Base-by-base conservation (phyloP, 2,113 vertebrate species). In the Heterochromis multidens region DNA sequence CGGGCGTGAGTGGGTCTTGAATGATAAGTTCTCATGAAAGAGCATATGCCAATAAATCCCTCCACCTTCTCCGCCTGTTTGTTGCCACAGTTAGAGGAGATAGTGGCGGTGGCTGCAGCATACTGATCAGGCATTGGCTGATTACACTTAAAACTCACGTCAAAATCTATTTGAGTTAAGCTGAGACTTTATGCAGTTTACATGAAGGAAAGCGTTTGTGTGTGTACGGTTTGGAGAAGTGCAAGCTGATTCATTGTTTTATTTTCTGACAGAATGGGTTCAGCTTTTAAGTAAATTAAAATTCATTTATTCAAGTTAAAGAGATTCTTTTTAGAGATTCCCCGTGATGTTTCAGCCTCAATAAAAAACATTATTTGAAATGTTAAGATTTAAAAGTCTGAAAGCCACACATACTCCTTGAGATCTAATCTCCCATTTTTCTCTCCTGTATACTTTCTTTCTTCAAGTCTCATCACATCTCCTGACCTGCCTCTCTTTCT, bases 21-120 rank as follows among this genome's bases (percentile, higher is more conserved):
- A 90, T 93, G 90, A 90, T 91, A 91, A 84, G 81, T 93, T 85
- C 88, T 91, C 80, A 79, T 85, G 76, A 94, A 92, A 89, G 89
- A 77, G 74, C 77, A 80, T 23, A 83, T 90, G 85, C 92, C 92
- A 88, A 86, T 93, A 84, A 83, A 60, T 79, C 37, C 79, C 49
- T 81, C 74, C 78, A 49, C 81, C 65, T 59, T 37, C 82, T 60
- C 49, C 16, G 6, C 49, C 80, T 84, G 89, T 88, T 91, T 91
- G 88, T 91, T 91, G 84, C 87, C 63, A 21, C 85, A 27, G 90
- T 80, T 80, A 46, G 77, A 61, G 54, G 67, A 81, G 35, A 33
- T 29, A 85, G 85, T 25, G 1, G 56, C 1, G 25, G 31, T 6
- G n/a, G 77, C 80, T 29, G 88, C 87, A 25, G 94, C 89, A 92